These are phyloP conservation scores for Spatulosminthurus flaviceps DNA, from an alignment of 2,888 invertebrate species.

Conservation along the genomic window DNA sequence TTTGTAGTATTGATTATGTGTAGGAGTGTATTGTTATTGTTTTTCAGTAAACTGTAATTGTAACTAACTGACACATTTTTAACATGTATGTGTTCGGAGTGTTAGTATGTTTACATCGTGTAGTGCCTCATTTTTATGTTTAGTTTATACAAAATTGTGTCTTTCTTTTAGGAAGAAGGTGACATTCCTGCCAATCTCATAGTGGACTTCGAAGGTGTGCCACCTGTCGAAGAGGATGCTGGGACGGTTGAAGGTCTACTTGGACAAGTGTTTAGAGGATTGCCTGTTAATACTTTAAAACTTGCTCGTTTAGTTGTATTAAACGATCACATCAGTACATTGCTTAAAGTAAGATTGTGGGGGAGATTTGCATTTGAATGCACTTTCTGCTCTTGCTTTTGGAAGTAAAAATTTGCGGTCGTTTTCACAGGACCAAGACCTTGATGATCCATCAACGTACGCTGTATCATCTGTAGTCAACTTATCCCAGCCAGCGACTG, in stretches of 20 bases:
- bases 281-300: constrained; percentile 34
- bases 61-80: too few species aligned
- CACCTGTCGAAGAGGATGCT: constrained; percentile 37
- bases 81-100: too few species aligned
- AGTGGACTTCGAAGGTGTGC: constrained; percentile 42
- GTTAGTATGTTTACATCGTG: too few species aligned
- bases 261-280: constrained; percentile 35
- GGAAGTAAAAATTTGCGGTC: background rate
- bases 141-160: too few species aligned
- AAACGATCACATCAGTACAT: constrained; percentile 32
- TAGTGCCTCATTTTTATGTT: too few species aligned
- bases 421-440: constrained; percentile 47
- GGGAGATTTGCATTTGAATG: background rate
- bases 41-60: too few species aligned
- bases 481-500: constrained; percentile 33
- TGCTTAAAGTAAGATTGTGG: constrained; percentile 36
- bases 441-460: constrained; percentile 49
- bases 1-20: too few species aligned
- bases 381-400: background rate
- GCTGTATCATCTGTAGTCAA: constrained; percentile 46
- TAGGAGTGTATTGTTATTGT: too few species aligned
- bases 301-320: constrained; percentile 27
- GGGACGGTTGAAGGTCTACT: constrained; percentile 33
- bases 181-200: background rate
- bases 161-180: constrained; percentile 25